These are phyloP conservation scores for Flabesymbios commensalis DNA, from an alignment of 2,888 invertebrate species.

Conservation along the genomic window DNA sequence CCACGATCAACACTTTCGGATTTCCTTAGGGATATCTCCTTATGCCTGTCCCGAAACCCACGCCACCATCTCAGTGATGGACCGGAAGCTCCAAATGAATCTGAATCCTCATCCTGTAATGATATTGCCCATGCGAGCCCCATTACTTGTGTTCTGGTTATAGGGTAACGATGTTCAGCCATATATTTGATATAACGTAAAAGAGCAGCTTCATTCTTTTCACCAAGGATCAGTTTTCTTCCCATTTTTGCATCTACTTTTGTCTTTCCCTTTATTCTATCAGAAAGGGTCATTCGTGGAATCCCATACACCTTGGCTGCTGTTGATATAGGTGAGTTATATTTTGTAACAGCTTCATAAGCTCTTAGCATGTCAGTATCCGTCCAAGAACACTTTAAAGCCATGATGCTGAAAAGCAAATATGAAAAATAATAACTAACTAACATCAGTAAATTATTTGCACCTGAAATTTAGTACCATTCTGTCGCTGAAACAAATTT, in stretches of 20 bases:
- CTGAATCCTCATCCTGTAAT: neutral
- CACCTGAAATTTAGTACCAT: no score
- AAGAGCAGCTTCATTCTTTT: no score
- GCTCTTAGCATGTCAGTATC: neutral
- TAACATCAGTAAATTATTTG: no score
- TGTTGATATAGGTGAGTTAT: neutral
- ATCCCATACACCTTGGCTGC: neutral
- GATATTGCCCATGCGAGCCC: neutral
- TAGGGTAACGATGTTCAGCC: constrained; percentile 1
- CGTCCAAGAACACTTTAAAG: no score
- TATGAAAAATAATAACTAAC: no score
- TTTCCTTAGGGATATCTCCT: neutral
- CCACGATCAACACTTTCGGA: neutral
- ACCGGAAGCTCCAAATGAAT: neutral
- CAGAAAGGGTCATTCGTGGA: neutral
- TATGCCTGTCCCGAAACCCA: neutral
- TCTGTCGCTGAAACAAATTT: no score
- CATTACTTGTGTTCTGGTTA: neutral
- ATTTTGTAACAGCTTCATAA: neutral
- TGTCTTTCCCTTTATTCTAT: neutral
- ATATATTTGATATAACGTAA: neutral
- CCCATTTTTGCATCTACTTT: no score
- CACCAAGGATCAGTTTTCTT: no score
- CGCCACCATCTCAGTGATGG: constrained; percentile 1
- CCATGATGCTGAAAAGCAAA: no score